Evolutionary conservation across 2,888 invertebrate genomes (phyloP).

Genomic region (Crossocerus cetratus): DNA sequence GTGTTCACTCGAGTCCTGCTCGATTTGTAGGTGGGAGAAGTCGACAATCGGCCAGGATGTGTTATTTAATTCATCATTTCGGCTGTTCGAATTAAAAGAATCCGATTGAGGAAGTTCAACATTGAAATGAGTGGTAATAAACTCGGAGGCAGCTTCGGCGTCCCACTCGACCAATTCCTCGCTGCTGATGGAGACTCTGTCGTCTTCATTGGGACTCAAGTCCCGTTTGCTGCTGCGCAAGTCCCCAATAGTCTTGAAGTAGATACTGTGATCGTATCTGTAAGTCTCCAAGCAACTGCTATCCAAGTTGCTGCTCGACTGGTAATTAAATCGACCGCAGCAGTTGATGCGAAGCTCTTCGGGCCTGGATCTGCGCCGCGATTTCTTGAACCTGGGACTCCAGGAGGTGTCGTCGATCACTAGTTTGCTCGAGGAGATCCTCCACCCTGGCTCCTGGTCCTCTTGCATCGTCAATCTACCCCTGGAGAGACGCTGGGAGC

Average conservation of each 20-base stretch:
- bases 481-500: slow-evolving; percentile 64
- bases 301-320: slow-evolving; percentile 69
- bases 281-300: slow-evolving; percentile 71
- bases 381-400: slow-evolving; percentile 56
- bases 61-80: slow-evolving; percentile 9
- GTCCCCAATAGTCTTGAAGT: slow-evolving; percentile 74
- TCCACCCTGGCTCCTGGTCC: slow-evolving; percentile 59
- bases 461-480: slow-evolving; percentile 68
- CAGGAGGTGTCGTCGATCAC: slow-evolving; percentile 60
- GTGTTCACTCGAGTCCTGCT: no score
- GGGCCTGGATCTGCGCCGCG: slow-evolving; percentile 47
- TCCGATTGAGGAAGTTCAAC: not conserved
- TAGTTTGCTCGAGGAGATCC: slow-evolving; percentile 58
- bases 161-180: slow-evolving; percentile 59
- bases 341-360: slow-evolving; percentile 69
- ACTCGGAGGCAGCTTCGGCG: slow-evolving; percentile 17
- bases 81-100: not conserved
- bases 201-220: slow-evolving; percentile 19
- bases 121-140: slow-evolving; percentile 20
- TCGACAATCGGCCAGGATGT: slow-evolving; percentile 1
- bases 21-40: no score
- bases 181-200: slow-evolving; percentile 44
- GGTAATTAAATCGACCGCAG: slow-evolving; percentile 68
- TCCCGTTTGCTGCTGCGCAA: slow-evolving; percentile 60
- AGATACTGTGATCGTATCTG: slow-evolving; percentile 74